Base-by-base conservation (phyloP, 2,888 invertebrate species). In the Acrobasis repandana region DNA sequence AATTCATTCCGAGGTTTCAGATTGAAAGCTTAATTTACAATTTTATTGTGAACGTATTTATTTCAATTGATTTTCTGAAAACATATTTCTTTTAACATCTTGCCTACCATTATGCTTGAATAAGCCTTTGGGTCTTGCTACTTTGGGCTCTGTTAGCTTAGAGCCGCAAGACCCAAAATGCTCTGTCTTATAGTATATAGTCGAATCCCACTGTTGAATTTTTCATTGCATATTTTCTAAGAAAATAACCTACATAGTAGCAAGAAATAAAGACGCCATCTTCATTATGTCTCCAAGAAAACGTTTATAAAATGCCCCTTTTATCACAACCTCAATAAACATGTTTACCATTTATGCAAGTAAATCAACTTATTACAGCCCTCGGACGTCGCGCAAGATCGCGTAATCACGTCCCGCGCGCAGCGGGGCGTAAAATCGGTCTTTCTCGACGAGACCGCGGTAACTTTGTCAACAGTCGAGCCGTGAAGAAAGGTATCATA, bases 391-490 rank as follows among this genome's bases (percentile, higher is more conserved):
- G 34, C 34, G 15, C 57, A 14, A 16, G 34, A 58, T 58, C 57
- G 43, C 43, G 43, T 43, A 11, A 5, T 28, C 28, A 28, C 33
- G 46, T 56, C 56, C 18, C 36, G 47, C 0, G 18, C 34, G 57
- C 57, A 34, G 28, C 47, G 15, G 33, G n/a, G 34, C 57, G 57
- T 58, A 48, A 58, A 58, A 58, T 58, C 57, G 57, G 57, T 43
- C 38, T 54, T 54, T 28, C 14, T 8, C 36, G 8, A 10, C 36
- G 15, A n/a, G n/a, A 52, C 34, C 52, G 36, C 52, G 9, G 36
- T 54, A 18, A 54, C 54, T 54, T 54, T 38, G 38, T 38, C 38
- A 38, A 43, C 54, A 18, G 11, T 20, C 14, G 54, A 18, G 38
- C 54, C 54, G 36, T 54, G 54, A 54, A 38, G 54, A 14, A 14